phyloP scores from a whole-genome alignment of 2,797 vertebrate species.

The Pteropus rufus region DNA sequence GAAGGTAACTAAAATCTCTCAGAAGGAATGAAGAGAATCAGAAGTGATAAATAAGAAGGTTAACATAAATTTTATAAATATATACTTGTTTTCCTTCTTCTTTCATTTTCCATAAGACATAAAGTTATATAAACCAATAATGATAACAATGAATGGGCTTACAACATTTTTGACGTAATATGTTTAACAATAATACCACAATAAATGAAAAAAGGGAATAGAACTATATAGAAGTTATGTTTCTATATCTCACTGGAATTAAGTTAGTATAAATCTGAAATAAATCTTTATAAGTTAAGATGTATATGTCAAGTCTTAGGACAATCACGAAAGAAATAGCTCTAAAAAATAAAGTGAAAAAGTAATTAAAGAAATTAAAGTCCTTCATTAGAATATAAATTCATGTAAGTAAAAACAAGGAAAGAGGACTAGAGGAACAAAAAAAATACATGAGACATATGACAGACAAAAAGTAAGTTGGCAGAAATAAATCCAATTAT shows the following conservation, averaged over 20 bases:
- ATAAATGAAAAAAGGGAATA: not conserved
- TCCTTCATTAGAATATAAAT: not conserved
- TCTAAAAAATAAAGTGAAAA: not conserved
- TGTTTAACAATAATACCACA: not conserved
- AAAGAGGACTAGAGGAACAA: not conserved
- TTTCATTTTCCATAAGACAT: not conserved
- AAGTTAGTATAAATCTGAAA: not conserved
- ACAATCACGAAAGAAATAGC: not conserved
- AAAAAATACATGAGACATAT: not conserved
- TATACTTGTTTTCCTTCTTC: not conserved
- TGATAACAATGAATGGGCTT: not conserved
- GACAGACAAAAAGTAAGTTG: not conserved
- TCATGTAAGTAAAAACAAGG: not conserved
- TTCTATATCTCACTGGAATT: not conserved
- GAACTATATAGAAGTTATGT: not conserved
- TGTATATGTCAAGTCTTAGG: not conserved
- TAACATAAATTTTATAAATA: not conserved
- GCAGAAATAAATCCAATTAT: not conserved
- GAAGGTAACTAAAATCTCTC: not conserved
- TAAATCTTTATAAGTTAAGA: not conserved
- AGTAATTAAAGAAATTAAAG: not conserved
- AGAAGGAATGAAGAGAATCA: not conserved
- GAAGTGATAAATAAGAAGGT: not conserved
- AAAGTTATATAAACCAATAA: not conserved
- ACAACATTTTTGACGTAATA: not conserved